Percentiles rank a stretch among this genome's conserved stretches.
Conservation (phyloP, 1,140 invertebrate genomes). For the Centruroides sculpturatus region DNA sequence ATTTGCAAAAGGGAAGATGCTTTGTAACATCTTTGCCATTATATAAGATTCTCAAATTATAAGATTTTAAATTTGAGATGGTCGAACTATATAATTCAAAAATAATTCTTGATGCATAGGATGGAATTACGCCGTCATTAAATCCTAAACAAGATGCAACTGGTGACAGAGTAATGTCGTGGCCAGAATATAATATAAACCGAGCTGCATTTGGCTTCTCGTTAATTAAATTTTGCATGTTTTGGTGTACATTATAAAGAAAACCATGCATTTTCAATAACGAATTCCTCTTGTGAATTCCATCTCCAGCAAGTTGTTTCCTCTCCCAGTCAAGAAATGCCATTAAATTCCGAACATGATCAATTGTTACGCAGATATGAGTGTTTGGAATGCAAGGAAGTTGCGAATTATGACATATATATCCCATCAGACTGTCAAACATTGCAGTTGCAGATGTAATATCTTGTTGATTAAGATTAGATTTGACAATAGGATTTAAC, state of each 20-base stretch:
- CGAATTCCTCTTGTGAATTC: constrained; percentile 16
- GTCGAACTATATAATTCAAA: constrained; percentile 46
- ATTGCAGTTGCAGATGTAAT: constrained; percentile 48
- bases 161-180: constrained; percentile 75
- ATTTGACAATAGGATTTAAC: constrained; percentile 39
- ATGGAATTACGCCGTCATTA: constrained; percentile 38
- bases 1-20: constrained; percentile 56
- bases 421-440: constrained; percentile 61
- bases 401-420: constrained; percentile 62
- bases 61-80: constrained; percentile 35
- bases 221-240: constrained; percentile 54
- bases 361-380: constrained; percentile 19
- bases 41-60: constrained; percentile 64
- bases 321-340: constrained; percentile 24
- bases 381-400: constrained; percentile 45
- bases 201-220: constrained; percentile 58
- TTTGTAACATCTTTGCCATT: constrained; percentile 77
- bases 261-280: constrained; percentile 29
- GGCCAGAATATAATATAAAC: constrained; percentile 75
- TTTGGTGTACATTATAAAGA: constrained; percentile 34
- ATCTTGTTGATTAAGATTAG: constrained; percentile 35
- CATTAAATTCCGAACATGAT: constrained; percentile 25
- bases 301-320: constrained; percentile 16
- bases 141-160: constrained; percentile 60
- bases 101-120: constrained; percentile 69